phyloP scores from a whole-genome alignment of 2,113 vertebrate genomes.

The Toxostoma redivivum region DNA sequence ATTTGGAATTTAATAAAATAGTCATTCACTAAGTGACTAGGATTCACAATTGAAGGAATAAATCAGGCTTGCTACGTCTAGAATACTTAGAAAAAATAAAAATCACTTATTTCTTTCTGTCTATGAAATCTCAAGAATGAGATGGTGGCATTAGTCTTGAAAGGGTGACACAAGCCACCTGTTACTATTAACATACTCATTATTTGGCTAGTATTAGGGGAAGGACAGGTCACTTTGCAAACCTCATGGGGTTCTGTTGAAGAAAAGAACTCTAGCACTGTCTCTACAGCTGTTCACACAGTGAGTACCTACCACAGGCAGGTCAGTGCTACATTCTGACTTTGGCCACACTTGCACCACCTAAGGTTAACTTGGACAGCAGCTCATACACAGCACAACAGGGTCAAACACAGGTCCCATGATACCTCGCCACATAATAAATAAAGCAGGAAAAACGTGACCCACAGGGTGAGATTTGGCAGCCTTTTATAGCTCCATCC shows the following conservation, averaged over 20 bases:
- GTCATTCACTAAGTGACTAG: neutral
- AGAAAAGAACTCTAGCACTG: neutral
- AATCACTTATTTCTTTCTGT: neutral
- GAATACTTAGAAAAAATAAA: neutral
- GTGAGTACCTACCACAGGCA: neutral
- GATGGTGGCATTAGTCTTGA: neutral
- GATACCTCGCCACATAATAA: neutral
- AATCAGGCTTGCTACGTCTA: neutral
- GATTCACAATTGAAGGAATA: neutral
- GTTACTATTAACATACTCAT: neutral
- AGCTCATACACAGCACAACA: neutral
- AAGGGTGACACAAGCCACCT: neutral
- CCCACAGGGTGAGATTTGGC: neutral
- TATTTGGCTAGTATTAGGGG: neutral
- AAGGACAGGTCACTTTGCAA: neutral
- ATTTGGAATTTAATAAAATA: neutral
- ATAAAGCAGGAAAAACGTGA: neutral
- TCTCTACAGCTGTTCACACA: neutral
- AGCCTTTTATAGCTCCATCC: neutral
- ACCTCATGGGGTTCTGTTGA: neutral
- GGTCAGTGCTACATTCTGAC: neutral
- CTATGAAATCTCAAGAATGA: neutral
- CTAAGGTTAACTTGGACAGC: neutral
- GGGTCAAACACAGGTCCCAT: neutral
- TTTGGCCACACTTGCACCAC: neutral